Evolutionary conservation across 1,140 invertebrate genomes (phyloP), one percentile per base, ranked within the genome.

Genomic region (Ceratina calcarata): DNA sequence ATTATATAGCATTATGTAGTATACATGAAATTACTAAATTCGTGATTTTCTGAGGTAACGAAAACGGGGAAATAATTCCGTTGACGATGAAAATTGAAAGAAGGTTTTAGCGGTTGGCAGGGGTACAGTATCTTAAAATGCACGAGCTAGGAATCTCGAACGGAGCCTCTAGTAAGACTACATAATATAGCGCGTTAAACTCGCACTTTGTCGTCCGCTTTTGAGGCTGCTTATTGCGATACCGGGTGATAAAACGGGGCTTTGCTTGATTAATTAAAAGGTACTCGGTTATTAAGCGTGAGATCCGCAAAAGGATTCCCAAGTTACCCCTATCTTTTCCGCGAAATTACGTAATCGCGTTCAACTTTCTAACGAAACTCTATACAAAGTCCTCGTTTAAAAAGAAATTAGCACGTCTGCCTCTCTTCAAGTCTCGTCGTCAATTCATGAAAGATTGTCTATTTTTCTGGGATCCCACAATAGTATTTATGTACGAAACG

Each of bases 261-360:
- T 68, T 68, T 53, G 6, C 20, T n/a, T 68, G 66, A 68, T 68
- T 53, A 68, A 68, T 68, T 68, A n/a, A 12, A 27, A 16, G 49
- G 27, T 68, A 24, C 20, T 20, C 66, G 24, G 49, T 68, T 68
- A 68, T 53, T n/a, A 68, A 68, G 24, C n/a, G 45, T 13, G 66
- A 53, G 22, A 68, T 68, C 65, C 45, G 16, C 64, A 37, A 66
- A 24, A 3, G 16, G 45, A 67, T 49, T 22, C 45, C 8, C 66
- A 22, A 68, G 45, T 68, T 27, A 45, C 37, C 37, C 16, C 24
- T 68, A 68, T 20, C 10, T 24, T 24, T 67, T 16, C 7, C 1
- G 13, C 1, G 2, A 10, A 51, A 15, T 10, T 45, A 61, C 15
- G 16, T 27, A 16, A 27, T 61, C 6, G 3, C 13, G 13, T 45